Evolutionary conservation across 1,140 invertebrate species (phyloP).

Genomic region (Drosophila neocordata): DNA sequence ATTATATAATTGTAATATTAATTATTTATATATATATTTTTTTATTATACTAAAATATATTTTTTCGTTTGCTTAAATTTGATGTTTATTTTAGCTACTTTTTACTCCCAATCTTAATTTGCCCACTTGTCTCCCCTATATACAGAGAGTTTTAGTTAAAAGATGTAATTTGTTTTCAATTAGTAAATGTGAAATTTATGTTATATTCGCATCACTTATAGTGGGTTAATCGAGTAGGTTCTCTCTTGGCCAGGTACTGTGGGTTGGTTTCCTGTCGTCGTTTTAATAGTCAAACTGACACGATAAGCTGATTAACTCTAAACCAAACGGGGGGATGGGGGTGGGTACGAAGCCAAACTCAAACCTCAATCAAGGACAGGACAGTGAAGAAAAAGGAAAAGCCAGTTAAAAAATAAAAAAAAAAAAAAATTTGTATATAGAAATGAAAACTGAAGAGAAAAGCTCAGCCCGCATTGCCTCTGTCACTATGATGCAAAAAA

Average conservation of each 20-base stretch:
- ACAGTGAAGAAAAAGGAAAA: constrained; percentile 10
- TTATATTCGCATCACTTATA: not conserved
- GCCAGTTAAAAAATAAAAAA: constrained; percentile 1
- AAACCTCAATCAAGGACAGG: constrained; percentile 27
- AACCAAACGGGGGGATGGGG: constrained; percentile 55
- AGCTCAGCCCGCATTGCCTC: constrained; percentile 42
- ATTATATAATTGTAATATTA: no score
- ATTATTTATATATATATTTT: no score
- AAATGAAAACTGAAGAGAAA: constrained; percentile 20
- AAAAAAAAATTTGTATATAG: not conserved
- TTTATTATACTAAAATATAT: no score
- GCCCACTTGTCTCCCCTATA: no score
- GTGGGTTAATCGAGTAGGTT: no score
- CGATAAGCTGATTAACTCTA: constrained; percentile 77
- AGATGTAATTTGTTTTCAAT: no score
- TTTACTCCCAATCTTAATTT: no score
- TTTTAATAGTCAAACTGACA: constrained; percentile 77
- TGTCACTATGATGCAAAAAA: constrained; percentile 13
- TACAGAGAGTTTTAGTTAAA: no score
- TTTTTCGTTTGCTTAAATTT: no score
- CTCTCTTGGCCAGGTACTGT: not conserved
- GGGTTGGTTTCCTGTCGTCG: not conserved
- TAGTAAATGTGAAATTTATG: no score
- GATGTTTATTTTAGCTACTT: no score
- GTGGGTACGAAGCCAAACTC: constrained; percentile 32